Evolutionary conservation across 2,888 invertebrate species (phyloP).

Genomic region (Venusia cambrica): DNA sequence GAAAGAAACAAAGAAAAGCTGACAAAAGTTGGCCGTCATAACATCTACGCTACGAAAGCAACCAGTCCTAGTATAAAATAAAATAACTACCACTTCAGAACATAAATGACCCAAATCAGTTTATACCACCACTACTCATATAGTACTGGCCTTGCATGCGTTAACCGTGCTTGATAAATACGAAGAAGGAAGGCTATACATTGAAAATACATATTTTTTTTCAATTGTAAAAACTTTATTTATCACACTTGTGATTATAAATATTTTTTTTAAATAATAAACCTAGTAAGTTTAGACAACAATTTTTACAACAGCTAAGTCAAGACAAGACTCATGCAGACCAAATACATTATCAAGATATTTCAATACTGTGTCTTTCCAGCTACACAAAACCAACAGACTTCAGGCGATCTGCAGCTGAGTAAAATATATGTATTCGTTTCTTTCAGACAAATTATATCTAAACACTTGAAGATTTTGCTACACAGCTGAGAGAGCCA

Average conservation of each 20-base stretch:
- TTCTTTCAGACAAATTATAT: slow-evolving; percentile 11
- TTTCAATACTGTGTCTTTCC: slow-evolving; percentile 24
- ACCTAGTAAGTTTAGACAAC: slow-evolving; percentile 38
- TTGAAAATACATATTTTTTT: slow-evolving; percentile 68
- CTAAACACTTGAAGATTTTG: slow-evolving; percentile 15
- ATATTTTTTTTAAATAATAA: slow-evolving; percentile 51
- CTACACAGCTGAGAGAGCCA: slow-evolving; percentile 28
- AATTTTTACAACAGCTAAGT: slow-evolving; percentile 31
- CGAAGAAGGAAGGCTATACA: slow-evolving; percentile 45
- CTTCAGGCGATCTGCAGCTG: slow-evolving; percentile 25
- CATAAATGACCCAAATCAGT: slow-evolving; percentile 18
- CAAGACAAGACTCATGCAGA: slow-evolving; percentile 30
- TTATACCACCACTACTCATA: slow-evolving; percentile 23
- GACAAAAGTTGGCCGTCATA: slow-evolving; percentile 13
- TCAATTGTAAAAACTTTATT: slow-evolving; percentile 64
- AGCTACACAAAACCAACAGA: slow-evolving; percentile 28
- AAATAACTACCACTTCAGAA: slow-evolving; percentile 15
- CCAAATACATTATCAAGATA: slow-evolving; percentile 30
- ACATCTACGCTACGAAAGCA: slow-evolving; percentile 23
- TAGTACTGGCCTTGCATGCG: slow-evolving; percentile 28
- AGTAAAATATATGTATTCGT: slow-evolving; percentile 26
- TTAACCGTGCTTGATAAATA: slow-evolving; percentile 26
- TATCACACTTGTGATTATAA: slow-evolving; percentile 61
- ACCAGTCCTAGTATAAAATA: slow-evolving; percentile 20
- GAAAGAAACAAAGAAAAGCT: slow-evolving; percentile 15